phyloP scores from a whole-genome alignment of 1,140 invertebrate genomes.

The Hydropsyche tenuis region DNA sequence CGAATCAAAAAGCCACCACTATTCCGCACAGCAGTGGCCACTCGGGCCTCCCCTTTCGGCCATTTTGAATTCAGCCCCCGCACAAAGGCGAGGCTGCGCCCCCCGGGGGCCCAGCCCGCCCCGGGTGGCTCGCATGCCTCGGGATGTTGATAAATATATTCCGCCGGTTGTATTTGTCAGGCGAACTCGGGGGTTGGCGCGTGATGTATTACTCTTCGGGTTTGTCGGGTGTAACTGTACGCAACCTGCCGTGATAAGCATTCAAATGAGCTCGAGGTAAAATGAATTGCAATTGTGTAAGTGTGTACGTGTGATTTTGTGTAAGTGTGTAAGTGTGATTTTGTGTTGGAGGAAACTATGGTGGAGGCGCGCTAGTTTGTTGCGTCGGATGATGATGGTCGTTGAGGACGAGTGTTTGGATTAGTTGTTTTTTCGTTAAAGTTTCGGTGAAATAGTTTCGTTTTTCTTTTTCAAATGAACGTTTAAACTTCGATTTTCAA shows the following conservation, averaged over 20 bases:
- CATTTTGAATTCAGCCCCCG: slow-evolving; percentile 47
- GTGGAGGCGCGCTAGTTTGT: too few relatives aligned
- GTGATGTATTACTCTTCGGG: slow-evolving; percentile 41
- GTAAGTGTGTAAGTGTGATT: too few relatives aligned
- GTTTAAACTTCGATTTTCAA: too few relatives aligned
- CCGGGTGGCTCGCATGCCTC: slow-evolving; percentile 41
- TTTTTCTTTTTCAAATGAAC: too few relatives aligned
- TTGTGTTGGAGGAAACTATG: background rate
- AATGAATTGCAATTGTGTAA: slow-evolving; percentile 25
- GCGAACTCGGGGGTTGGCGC: slow-evolving; percentile 24
- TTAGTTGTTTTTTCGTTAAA: too few relatives aligned
- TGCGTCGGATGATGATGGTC: too few relatives aligned
- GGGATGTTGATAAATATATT: slow-evolving; percentile 50
- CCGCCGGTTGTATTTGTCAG: slow-evolving; percentile 50
- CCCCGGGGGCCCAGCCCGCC: slow-evolving; percentile 9
- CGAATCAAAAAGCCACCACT: too few relatives aligned
- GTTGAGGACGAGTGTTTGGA: too few relatives aligned
- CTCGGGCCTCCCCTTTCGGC: slow-evolving; percentile 47
- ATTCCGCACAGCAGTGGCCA: slow-evolving; percentile 44
- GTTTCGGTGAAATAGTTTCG: too few relatives aligned
- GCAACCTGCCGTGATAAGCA: slow-evolving; percentile 41
- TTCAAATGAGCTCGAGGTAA: slow-evolving; percentile 39
- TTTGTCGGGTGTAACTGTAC: slow-evolving; percentile 41
- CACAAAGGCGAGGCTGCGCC: slow-evolving; percentile 13
- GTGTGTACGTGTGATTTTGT: background rate